These are phyloP conservation scores for Lethrus apterus DNA, from an alignment of 1,140 invertebrate species.

Conservation along the genomic window DNA sequence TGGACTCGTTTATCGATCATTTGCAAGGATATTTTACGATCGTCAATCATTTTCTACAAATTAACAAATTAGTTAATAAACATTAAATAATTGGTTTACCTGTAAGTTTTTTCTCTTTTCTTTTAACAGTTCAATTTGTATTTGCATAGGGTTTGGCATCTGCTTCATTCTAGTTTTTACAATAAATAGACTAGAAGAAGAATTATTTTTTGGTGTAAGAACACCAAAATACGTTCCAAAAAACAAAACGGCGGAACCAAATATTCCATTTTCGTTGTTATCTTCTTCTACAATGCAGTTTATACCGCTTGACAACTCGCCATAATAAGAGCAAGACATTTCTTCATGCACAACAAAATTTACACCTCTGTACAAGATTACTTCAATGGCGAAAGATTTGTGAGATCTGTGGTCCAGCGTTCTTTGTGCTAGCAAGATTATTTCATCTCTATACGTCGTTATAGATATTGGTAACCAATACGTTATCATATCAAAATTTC, in stretches of 20 bases:
- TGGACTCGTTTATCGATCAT: background rate
- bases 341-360: constrained; percentile 43
- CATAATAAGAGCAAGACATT: constrained; percentile 38
- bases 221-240: constrained; percentile 33
- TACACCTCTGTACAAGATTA: constrained; percentile 44
- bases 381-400: constrained; percentile 40
- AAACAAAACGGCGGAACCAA: constrained; percentile 33
- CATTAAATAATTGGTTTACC: constrained; percentile 26
- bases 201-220: constrained; percentile 33
- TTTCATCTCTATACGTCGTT: constrained; percentile 44
- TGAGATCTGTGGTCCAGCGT: constrained; percentile 40
- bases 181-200: constrained; percentile 21
- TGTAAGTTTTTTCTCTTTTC: constrained; percentile 35
- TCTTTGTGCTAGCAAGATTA: constrained; percentile 46
- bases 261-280: constrained; percentile 28
- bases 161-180: constrained; percentile 19
- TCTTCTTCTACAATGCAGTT: constrained; percentile 40
- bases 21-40: background rate
- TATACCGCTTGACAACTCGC: constrained; percentile 31
- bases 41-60: constrained; percentile 12
- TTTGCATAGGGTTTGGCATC: constrained; percentile 23
- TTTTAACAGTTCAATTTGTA: constrained; percentile 23
- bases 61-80: constrained; percentile 1
- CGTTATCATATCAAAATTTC: constrained; percentile 18
- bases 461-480: constrained; percentile 42